Conservation (phyloP, 2,888 invertebrate species). For the Carabus problematicus region DNA sequence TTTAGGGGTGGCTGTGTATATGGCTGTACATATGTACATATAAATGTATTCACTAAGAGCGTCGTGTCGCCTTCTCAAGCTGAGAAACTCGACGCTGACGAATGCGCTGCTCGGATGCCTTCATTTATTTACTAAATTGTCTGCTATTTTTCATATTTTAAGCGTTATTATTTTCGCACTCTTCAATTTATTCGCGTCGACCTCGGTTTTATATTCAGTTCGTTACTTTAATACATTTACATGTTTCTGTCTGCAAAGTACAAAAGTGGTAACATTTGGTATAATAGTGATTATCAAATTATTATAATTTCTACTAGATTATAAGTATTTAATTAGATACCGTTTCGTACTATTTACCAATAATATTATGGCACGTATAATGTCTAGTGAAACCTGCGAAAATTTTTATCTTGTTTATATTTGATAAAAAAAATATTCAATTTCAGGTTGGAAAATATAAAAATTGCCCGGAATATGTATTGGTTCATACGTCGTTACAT, state of each 20-base stretch:
- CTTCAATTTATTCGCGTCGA: constrained; percentile 37
- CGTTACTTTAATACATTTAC: constrained; percentile 28
- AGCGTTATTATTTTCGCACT: constrained; percentile 36
- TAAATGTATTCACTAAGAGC: constrained; percentile 4
- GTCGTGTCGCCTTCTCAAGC: constrained; percentile 1
- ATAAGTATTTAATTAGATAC: too few species aligned
- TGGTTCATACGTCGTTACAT: constrained; percentile 15
- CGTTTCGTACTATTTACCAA: neutral
- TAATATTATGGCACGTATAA: neutral
- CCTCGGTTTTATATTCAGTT: constrained; percentile 29
- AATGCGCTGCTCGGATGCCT: constrained; percentile 17
- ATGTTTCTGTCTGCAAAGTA: neutral
- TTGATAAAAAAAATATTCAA: constrained; percentile 27
- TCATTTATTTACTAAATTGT: constrained; percentile 38
- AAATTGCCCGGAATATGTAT: constrained; percentile 25
- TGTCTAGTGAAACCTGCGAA: neutral
- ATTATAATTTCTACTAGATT: too few species aligned
- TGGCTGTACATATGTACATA: neutral
- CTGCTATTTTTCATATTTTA: constrained; percentile 37
- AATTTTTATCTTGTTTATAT: constrained; percentile 10
- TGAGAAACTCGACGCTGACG: constrained; percentile 25
- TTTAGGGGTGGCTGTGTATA: too few species aligned
- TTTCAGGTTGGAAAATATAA: constrained; percentile 25
- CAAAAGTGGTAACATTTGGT: constrained; percentile 7
- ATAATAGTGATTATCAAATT: neutral